Evolutionary conservation across 2,797 vertebrate species (phyloP), one percentile per base, ranked within the genome.

Genomic region (Parauchenoglanis punctatus): DNA sequence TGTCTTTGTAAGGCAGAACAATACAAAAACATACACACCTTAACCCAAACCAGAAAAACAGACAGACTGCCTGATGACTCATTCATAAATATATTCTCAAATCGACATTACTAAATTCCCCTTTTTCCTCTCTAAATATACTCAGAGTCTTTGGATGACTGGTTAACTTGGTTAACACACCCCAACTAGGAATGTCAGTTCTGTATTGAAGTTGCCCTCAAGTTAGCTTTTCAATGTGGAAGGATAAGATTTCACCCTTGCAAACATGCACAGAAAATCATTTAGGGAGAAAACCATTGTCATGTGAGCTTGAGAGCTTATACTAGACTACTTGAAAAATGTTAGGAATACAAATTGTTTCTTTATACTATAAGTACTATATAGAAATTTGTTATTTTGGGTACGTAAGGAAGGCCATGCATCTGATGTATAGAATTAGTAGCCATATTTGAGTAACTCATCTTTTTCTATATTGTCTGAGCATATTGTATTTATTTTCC

Each of bases 1-100:
- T 82, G 61, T 20, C 15, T 5, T 1, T 83, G 28, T 54, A 54
- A 31, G 63, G 63, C 63, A 68, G 49, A 68, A 54, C 46, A 54
- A 54, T 68, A 35, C 17, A 68, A 83, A 83, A 23, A 49, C 35
- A 17, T n/a, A 44, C 80, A 65, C 83, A 72, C 68, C 83, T 40
- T 54, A 17, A n/a, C 28, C 68, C 56, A 52, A 35, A 77, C n/a
- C 63, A 7, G 35, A 70, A 40, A 61, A 87, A 6, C 72, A 67
- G 67, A 81, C 18, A 35, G 2, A 46, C 49, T 61, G 56, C 44
- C 35, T 40, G 70, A 61, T 59, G 82, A 87, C 49, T n/a, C 80
- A 83, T 28, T 49, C 15, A 76, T 49, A 76, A 82, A 75, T 61
- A 13, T 23, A 20, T 70, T 23, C 12, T 76, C 44, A 25, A 20